Conservation (phyloP, 2,797 vertebrate genomes). For the Siniperca undulata region DNA sequence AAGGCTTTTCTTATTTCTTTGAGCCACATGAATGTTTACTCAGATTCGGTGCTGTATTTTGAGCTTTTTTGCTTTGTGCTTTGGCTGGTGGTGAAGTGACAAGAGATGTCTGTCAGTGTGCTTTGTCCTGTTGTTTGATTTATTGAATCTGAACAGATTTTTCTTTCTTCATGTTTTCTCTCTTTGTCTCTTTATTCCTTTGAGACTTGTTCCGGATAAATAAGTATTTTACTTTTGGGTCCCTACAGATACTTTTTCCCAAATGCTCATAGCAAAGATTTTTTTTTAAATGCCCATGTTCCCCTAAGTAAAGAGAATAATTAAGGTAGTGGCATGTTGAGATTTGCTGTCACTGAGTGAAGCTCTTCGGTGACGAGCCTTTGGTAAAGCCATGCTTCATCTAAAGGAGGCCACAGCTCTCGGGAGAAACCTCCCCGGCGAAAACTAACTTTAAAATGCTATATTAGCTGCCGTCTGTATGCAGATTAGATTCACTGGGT, state of each 20-base stretch:
- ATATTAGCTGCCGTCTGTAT: conserved; percentile 15
- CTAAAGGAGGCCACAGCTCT: conserved; percentile 41
- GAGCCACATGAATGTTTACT: neutral
- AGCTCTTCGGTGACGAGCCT: conserved; percentile 9
- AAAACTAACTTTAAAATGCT: conserved; percentile 21
- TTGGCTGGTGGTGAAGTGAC: neutral
- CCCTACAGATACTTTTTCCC: neutral
- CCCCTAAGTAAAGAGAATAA: conserved; percentile 36
- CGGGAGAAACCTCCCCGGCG: conserved; percentile 5
- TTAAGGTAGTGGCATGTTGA: conserved; percentile 23
- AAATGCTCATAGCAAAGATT: neutral
- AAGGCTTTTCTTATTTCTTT: neutral
- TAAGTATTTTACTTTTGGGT: neutral
- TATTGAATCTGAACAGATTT: neutral
- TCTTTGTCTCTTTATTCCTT: neutral
- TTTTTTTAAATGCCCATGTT: neutral
- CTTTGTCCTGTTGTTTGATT: neutral
- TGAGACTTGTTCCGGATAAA: neutral
- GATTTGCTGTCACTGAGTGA: conserved; percentile 27
- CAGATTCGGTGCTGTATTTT: neutral
- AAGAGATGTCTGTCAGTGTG: neutral
- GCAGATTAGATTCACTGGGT: conserved; percentile 33
- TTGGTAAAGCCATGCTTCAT: neutral
- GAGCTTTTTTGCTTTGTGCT: neutral
- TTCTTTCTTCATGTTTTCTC: neutral